Conservation (phyloP, 2,797 vertebrate species). For the Sternarchorhynchus goeldii region DNA sequence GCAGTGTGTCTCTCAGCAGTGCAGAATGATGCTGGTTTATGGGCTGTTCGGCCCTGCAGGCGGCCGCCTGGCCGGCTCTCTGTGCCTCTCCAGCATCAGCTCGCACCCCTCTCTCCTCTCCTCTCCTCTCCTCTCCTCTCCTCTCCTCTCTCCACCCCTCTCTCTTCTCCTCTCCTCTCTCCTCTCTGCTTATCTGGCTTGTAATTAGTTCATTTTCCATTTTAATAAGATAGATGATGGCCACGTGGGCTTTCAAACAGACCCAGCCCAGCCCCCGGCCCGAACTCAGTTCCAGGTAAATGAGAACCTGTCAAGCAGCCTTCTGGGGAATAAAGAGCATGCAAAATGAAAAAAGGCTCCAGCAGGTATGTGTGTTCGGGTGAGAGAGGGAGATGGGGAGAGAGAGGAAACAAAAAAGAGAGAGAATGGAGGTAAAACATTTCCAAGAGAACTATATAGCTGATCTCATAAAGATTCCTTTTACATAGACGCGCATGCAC, state of each 20-base stretch:
- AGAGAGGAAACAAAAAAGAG: slow-evolving; percentile 31
- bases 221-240: slow-evolving; percentile 63
- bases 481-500: slow-evolving; percentile 32
- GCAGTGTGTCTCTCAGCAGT: slow-evolving; percentile 43
- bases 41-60: slow-evolving; percentile 50
- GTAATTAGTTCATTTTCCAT: slow-evolving; percentile 64
- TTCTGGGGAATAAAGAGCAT: slow-evolving; percentile 20
- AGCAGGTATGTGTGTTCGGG: background rate
- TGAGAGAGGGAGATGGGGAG: slow-evolving; percentile 34
- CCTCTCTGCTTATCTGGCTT: slow-evolving; percentile 56
- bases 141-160: slow-evolving; percentile 29
- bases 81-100: background rate
- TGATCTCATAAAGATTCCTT: slow-evolving; percentile 67
- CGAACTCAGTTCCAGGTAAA: slow-evolving; percentile 51
- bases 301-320: slow-evolving; percentile 50
- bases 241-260: slow-evolving; percentile 53
- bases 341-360: too few relatives aligned
- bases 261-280: slow-evolving; percentile 30
- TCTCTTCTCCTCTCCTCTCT: slow-evolving; percentile 12
- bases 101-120: slow-evolving; percentile 26
- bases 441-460: slow-evolving; percentile 35
- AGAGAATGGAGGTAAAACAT: slow-evolving; percentile 44
- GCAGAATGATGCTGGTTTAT: slow-evolving; percentile 55
- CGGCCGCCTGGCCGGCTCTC: slow-evolving; percentile 54
- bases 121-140: slow-evolving; percentile 6